A percentile compares a stretch with the other conserved stretches of the same genome.
These are phyloP conservation scores for Eupsilia transversa DNA, from an alignment of 2,888 invertebrate species.

Conservation along the genomic window DNA sequence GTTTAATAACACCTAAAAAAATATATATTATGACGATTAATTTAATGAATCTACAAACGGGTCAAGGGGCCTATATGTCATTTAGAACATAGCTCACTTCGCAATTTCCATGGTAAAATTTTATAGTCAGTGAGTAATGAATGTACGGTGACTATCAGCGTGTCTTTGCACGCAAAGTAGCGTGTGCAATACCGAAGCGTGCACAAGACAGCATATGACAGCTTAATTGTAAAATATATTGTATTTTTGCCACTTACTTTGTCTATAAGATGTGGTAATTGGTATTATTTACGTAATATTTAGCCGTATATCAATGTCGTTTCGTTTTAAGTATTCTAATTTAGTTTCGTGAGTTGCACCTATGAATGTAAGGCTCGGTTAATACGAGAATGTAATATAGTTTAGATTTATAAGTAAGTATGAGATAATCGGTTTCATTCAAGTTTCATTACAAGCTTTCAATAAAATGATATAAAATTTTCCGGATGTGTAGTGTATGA, in stretches of 20 bases:
- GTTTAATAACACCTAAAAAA: neutral
- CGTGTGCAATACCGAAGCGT: constrained; percentile 65
- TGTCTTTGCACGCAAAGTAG: constrained; percentile 70
- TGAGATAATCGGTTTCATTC: neutral
- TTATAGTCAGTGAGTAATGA: constrained; percentile 46
- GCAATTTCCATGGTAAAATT: constrained; percentile 38
- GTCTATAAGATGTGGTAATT: constrained; percentile 44
- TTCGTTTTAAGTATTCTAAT: constrained; percentile 28
- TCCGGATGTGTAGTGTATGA: neutral
- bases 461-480: neutral
- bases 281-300: constrained; percentile 47
- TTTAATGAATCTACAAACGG: constrained; percentile 13
- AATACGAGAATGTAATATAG: neutral
- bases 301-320: constrained; percentile 29
- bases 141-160: constrained; percentile 38
- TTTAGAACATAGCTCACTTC: constrained; percentile 22
- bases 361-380: neutral
- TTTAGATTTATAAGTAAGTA: neutral
- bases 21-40: neutral
- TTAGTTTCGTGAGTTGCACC: constrained; percentile 6
- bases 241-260: constrained; percentile 37
- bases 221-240: constrained; percentile 56
- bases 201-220: constrained; percentile 54
- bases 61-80: constrained; percentile 21
- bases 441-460: neutral